Conservation (phyloP, 64 coral and sea anemone genomes). For the Dendrophyllia cribrosa region DNA sequence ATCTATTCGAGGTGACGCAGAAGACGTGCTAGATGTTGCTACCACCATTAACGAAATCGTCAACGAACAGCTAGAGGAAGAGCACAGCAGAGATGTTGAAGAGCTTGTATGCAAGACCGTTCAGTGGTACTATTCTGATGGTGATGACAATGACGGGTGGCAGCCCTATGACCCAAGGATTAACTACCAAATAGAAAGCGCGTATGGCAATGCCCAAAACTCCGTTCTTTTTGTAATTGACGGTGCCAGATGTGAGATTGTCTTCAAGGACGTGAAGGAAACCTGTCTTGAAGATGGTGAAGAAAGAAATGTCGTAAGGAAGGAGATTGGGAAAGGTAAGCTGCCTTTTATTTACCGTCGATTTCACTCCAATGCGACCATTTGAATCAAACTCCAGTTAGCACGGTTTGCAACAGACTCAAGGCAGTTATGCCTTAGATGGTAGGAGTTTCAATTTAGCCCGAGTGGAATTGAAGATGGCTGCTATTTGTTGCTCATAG, state of each 20-base stretch:
- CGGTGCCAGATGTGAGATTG: background rate
- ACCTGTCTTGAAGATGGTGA: conserved; percentile 7
- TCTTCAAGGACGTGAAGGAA: conserved; percentile 1
- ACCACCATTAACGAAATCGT: conserved; percentile 37
- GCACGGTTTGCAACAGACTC: too few species aligned
- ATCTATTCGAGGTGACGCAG: conserved; percentile 7
- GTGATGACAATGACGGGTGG: background rate
- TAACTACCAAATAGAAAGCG: conserved; percentile 43
- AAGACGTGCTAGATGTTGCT: conserved; percentile 15
- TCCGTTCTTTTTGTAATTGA: background rate
- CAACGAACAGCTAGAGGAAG: conserved; percentile 24
- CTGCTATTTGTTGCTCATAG: too few species aligned
- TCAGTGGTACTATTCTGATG: conserved; percentile 23
- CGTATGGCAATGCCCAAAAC: background rate
- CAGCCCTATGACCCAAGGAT: background rate
- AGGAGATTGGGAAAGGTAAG: conserved; percentile 30
- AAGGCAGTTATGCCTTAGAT: too few species aligned
- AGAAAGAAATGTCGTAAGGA: conserved; percentile 2
- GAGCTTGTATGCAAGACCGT: conserved; percentile 34
- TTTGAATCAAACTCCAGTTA: too few species aligned
- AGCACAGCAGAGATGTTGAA: conserved; percentile 31
- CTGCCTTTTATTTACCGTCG: too few species aligned
- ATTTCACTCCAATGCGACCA: too few species aligned
- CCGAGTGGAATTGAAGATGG: too few species aligned
- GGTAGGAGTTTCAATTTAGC: too few species aligned